These are phyloP conservation scores for Dryococelus australis DNA, from an alignment of 2,888 invertebrate genomes.

Conservation along the genomic window DNA sequence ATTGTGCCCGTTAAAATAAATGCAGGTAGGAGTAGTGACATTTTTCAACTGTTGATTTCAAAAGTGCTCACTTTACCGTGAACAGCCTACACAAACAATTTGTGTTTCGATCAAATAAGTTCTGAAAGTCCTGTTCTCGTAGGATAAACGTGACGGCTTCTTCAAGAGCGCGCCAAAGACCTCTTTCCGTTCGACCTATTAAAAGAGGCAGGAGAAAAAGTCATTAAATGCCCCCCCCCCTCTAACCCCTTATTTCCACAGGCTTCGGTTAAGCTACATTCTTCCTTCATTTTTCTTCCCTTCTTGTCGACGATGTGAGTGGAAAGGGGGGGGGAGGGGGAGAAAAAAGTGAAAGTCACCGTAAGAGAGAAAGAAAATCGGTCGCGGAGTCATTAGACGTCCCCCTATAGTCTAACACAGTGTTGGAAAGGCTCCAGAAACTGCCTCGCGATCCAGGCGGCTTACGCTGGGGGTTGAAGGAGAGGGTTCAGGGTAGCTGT, in stretches of 20 bases:
- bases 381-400: constrained; percentile 9
- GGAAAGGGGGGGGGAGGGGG: neutral
- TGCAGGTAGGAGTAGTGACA: no score
- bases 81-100: no score
- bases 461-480: neutral
- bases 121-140: no score
- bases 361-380: neutral
- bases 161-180: neutral
- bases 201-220: constrained; percentile 10
- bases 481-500: neutral
- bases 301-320: neutral
- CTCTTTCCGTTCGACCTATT: neutral
- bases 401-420: neutral
- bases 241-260: no score
- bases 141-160: neutral
- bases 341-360: neutral
- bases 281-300: constrained; percentile 3
- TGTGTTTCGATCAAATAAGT: no score
- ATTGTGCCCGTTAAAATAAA: no score
- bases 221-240: neutral
- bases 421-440: neutral
- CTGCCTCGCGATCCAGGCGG: neutral
- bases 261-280: neutral
- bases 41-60: no score
- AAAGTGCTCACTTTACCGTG: no score